Conservation (phyloP, 2,888 invertebrate genomes). For the Dasypogon diadema region DNA sequence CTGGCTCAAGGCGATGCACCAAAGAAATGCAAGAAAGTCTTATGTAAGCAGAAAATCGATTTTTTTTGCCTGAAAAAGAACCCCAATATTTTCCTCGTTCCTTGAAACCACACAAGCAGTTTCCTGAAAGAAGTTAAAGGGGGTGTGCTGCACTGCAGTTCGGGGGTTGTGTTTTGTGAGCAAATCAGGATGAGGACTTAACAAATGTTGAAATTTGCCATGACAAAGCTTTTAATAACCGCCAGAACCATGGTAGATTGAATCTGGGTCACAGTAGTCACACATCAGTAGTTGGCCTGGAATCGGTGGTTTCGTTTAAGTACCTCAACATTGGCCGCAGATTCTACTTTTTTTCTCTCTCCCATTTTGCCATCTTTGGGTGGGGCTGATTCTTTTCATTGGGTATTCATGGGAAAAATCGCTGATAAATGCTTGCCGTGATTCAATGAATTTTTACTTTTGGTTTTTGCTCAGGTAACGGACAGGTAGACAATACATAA, state of each 20-base stretch:
- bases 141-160: neutral
- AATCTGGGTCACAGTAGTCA: constrained; percentile 16
- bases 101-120: neutral
- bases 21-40: neutral
- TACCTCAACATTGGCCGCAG: neutral
- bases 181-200: neutral
- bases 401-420: neutral
- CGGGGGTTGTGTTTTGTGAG: neutral
- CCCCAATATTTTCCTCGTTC: no score
- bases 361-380: neutral
- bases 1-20: neutral
- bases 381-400: neutral
- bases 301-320: neutral
- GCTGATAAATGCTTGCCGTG: neutral
- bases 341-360: neutral
- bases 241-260: neutral
- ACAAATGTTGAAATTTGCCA: neutral
- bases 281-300: neutral
- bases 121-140: neutral
- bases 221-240: neutral
- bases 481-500: neutral
- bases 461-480: neutral
- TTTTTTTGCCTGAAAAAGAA: no score
- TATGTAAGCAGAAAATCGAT: constrained; percentile 13
- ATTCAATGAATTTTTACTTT: neutral